Percentiles rank a stretch among this genome's conserved stretches.
phyloP scores from a whole-genome alignment of 1,140 invertebrate species.

The Lasaia peninsularis region DNA sequence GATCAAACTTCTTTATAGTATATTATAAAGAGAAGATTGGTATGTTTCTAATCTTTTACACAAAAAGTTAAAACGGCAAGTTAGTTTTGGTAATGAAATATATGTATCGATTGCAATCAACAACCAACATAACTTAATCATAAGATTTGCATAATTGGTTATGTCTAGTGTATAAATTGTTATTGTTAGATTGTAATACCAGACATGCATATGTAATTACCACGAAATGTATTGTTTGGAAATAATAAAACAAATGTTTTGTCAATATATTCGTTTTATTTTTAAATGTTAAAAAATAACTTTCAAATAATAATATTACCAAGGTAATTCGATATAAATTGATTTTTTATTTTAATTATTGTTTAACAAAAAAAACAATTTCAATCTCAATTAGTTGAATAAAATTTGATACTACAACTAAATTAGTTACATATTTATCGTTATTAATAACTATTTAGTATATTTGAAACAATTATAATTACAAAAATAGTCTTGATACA shows the following conservation, averaged over 20 bases:
- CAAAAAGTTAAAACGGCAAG: not conserved
- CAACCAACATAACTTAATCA: not conserved
- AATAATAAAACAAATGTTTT: conserved; percentile 13
- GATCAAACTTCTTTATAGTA: no score
- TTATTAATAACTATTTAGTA: no score
- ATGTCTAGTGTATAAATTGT: not conserved
- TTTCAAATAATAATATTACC: no score
- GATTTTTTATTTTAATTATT: no score
- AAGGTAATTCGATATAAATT: no score
- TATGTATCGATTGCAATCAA: not conserved
- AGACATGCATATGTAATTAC: conserved; percentile 24
- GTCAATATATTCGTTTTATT: not conserved
- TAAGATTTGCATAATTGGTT: not conserved
- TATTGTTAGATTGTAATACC: not conserved
- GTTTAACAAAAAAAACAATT: no score
- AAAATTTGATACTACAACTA: no score
- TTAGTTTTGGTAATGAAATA: not conserved
- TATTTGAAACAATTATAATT: no score
- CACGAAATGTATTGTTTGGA: conserved; percentile 24
- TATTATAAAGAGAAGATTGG: no score
- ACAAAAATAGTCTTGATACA: no score
- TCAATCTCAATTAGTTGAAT: no score
- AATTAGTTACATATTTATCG: no score
- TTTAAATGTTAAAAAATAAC: not conserved
- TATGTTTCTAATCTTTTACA: not conserved